Evolutionary conservation across 2,888 invertebrate species (phyloP), one percentile per base, ranked within the genome.

Genomic region (Drosophila prostipennis): DNA sequence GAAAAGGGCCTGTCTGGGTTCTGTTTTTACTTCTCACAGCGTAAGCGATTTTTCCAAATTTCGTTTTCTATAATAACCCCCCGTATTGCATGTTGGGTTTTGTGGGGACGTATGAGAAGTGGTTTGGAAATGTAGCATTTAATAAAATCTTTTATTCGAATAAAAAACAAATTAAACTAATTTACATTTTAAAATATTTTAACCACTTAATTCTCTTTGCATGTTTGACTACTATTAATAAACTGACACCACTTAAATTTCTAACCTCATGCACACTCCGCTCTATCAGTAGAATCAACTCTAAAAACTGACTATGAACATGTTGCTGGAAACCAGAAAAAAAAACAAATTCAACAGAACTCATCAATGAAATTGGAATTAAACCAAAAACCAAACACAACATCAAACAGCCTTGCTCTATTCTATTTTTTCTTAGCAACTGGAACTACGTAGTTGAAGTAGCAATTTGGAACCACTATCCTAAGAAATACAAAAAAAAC

Each of bases 21-120:
- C 72, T 81, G 85, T 87, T 90, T 90, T 90, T 90, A 90, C 90
- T 79, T 89, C 80, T 82, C 74, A 88, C 89, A 90, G 87, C 88
- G 90, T 90, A 90, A 90, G 90, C 81, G 74, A 79, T 82, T 76
- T 79, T 83, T 78, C 75, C 52, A 87, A 87, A 84, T 89, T 87
- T 77, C 77, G 40, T 58, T 34, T 70, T 42, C 36, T 37, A 37
- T 37, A 7, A 1, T 70, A 68, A 70, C 67, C 16, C 37, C 32
- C 42, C 16, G 61, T 61, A 61, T n/a, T 36, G 61, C 61, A 63
- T 63, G 61, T 61, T 55, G 32, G 54, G 43, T 34, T 23, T 55
- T 43, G 7, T 34, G 6, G 19, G 54, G 43, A 34, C 36, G 32
- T 32, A 48, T 13, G 32, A 34, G 11, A 48, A 34, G 16, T 34